These are phyloP conservation scores for Misgurnus mizolepis DNA, from an alignment of 2,113 vertebrate species.

Conservation along the genomic window DNA sequence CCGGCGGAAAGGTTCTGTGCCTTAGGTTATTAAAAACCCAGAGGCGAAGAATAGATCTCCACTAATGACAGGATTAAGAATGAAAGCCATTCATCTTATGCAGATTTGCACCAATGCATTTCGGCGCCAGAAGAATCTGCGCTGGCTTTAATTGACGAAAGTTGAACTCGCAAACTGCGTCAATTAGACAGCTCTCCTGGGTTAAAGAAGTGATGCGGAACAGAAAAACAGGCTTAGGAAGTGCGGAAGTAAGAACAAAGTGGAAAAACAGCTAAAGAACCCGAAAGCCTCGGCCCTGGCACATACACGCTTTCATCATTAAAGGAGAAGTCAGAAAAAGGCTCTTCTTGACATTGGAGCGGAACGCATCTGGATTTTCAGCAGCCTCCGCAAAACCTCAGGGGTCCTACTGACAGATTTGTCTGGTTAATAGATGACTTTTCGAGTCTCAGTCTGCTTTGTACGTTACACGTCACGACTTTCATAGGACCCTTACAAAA, in stretches of 20 bases:
- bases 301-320: constrained; percentile 38
- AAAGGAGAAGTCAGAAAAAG: constrained; percentile 32
- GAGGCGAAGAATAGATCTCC: constrained; percentile 30
- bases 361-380: constrained; percentile 22
- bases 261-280: not conserved
- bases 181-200: constrained; percentile 48
- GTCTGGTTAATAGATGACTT: constrained; percentile 15
- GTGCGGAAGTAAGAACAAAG: constrained; percentile 22
- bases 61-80: constrained; percentile 55
- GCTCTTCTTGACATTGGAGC: constrained; percentile 7
- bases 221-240: constrained; percentile 39
- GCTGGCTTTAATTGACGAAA: constrained; percentile 43
- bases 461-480: constrained; percentile 13
- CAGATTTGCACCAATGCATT: constrained; percentile 35
- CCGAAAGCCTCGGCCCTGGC: constrained; percentile 21
- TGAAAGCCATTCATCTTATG: constrained; percentile 35
- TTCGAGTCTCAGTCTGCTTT: constrained; percentile 13
- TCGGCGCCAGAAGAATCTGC: constrained; percentile 10
- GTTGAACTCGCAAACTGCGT: constrained; percentile 20
- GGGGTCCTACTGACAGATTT: constrained; percentile 21
- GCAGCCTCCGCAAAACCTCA: not conserved
- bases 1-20: not conserved
- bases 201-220: constrained; percentile 40
- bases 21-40: constrained; percentile 31
- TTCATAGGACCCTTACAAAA: constrained; percentile 14